phyloP scores from a whole-genome alignment of 2,113 vertebrate species.

The Arizona elegans region DNA sequence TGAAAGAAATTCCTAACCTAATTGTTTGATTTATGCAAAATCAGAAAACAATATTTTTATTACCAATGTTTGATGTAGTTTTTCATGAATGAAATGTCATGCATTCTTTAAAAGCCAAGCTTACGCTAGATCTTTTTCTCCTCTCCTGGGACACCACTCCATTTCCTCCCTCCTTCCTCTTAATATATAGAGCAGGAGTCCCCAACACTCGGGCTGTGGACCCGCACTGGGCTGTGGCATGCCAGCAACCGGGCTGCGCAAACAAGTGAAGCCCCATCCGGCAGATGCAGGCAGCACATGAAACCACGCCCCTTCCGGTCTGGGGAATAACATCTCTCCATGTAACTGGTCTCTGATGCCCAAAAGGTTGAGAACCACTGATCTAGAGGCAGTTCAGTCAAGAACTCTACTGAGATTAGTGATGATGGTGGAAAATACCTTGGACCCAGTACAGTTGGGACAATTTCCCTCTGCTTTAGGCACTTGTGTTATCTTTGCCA shows the following conservation, averaged over 20 bases:
- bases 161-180: neutral
- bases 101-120: neutral
- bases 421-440: neutral
- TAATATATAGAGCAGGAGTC: neutral
- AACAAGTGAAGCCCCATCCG: too few relatives aligned
- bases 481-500: neutral
- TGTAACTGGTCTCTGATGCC: neutral
- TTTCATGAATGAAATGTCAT: neutral
- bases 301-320: too few relatives aligned
- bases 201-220: too few relatives aligned
- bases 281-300: too few relatives aligned
- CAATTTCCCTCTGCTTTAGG: neutral
- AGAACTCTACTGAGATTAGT: neutral
- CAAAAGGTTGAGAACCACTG: too few relatives aligned
- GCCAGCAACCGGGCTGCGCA: too few relatives aligned
- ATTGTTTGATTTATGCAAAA: neutral
- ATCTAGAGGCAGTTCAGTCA: neutral
- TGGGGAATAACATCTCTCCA: too few relatives aligned
- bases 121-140: neutral
- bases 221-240: accelerated
- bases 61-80: neutral
- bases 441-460: neutral
- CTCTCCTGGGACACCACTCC: neutral
- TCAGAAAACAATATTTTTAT: neutral
- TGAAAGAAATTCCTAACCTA: neutral